Evolutionary conservation across 92 coral and sea anemone genomes (phyloP), one percentile per base, ranked within the genome.

Genomic region (Virgularia gustaviana): DNA sequence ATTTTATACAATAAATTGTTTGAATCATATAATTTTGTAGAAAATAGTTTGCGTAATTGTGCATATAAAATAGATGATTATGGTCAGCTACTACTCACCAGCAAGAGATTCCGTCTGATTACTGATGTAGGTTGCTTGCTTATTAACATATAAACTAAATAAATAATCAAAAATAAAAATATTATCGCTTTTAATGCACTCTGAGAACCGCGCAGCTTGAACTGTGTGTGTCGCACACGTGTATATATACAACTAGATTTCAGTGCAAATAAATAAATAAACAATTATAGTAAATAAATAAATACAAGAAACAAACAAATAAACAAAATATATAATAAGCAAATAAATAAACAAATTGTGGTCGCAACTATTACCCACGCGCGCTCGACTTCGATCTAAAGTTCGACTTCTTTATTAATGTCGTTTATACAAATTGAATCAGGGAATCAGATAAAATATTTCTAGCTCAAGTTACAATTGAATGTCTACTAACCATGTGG

Each of bases 111-210:
- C 80, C 96, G 84, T 65, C 94, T 77, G 78, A 83, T 83, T 15
- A 73, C 67, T 38, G 85, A 91, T 54, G 87, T 86, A 24, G 96
- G 96, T 13, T 88, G 87, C 54, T 89, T 84, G 73, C 73, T 76
- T 11, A 87, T 87, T 67, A 92, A 66, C 89, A 85, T 89, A 57
- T 81, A 87, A 16, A 87, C 98, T 92, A 82, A 2, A 80, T 66
- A 30, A 24, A 45, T 45, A 29, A 78, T 7, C 51, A 34, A 9
- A 18, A 27, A n/a, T n/a, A n/a, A n/a, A n/a, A n/a, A n/a, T n/a
- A n/a, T n/a, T n/a, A n/a, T n/a, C n/a, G n/a, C n/a, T n/a, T n/a
- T n/a, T n/a, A n/a, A n/a, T n/a, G n/a, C n/a, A n/a, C n/a, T n/a
- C n/a, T n/a, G n/a, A n/a, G n/a, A n/a, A n/a, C n/a, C n/a, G n/a